A percentile compares a stretch with the other conserved stretches of the same genome.
These are phyloP conservation scores for Agelaius phoeniceus DNA, from an alignment of 2,113 vertebrate genomes.

Conservation along the genomic window DNA sequence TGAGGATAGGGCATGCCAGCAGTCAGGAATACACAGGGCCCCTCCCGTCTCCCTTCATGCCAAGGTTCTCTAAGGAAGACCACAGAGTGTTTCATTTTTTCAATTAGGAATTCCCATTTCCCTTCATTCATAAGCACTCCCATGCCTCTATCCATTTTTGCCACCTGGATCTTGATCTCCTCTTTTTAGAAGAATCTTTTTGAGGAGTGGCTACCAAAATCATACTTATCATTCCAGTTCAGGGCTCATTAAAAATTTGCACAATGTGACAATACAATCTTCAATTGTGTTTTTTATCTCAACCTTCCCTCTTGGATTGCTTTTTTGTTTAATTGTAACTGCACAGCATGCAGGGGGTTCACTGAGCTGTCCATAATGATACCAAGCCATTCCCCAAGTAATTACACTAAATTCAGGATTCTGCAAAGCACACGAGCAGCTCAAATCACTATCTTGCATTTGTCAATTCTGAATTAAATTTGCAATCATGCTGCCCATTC, in stretches of 20 bases:
- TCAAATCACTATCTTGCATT: constrained; percentile 25
- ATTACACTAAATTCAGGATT: constrained; percentile 18
- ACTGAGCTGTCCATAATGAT: not conserved
- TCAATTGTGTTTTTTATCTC: not conserved
- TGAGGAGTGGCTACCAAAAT: not conserved
- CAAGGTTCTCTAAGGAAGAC: not conserved
- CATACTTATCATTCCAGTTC: not conserved
- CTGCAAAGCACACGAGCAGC: not conserved
- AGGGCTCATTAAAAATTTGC: not conserved
- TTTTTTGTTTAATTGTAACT: not conserved
- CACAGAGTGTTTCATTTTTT: accelerated
- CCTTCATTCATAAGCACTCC: not conserved
- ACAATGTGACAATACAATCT: not conserved
- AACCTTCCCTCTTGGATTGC: not conserved
- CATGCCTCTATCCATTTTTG: not conserved
- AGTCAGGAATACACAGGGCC: not conserved
- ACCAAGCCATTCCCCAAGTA: not conserved
- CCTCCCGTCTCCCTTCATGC: not conserved
- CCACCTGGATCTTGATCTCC: not conserved
- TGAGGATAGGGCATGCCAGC: not conserved
- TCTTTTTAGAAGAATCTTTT: not conserved
- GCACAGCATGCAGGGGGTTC: not conserved
- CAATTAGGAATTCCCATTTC: not conserved
- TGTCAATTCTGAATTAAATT: constrained; percentile 38
- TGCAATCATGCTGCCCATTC: constrained; percentile 19